A percentile compares a stretch with the other conserved stretches of the same genome.
phyloP scores from a whole-genome alignment of 2,113 vertebrate genomes.

The Chloroceryle aenea region DNA sequence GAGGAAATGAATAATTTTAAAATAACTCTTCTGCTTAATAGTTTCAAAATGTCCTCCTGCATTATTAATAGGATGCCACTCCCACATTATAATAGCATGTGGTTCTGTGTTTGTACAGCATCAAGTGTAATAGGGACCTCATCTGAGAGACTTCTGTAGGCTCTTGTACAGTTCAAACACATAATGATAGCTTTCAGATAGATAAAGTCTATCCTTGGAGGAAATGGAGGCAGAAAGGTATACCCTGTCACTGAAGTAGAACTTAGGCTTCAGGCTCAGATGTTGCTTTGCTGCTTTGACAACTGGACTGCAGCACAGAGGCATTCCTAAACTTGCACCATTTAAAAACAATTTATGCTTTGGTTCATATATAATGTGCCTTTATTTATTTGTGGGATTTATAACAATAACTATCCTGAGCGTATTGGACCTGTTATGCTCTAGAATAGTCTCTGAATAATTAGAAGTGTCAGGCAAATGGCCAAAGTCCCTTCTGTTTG shows the following conservation, averaged over 20 bases:
- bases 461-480: background rate
- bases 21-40: slow-evolving; percentile 9
- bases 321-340: background rate
- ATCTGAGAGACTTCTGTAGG: slow-evolving; percentile 8
- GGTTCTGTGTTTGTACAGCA: slow-evolving; percentile 26
- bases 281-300: background rate
- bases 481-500: background rate
- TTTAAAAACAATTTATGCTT: background rate
- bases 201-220: background rate
- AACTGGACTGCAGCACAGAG: background rate
- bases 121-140: slow-evolving; percentile 2
- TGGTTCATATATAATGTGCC: background rate
- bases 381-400: background rate
- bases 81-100: background rate
- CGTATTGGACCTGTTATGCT: background rate
- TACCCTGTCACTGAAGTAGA: background rate
- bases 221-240: background rate
- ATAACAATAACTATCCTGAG: background rate
- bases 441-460: background rate
- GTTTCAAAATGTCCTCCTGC: slow-evolving; percentile 9
- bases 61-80: slow-evolving; percentile 18
- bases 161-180: slow-evolving; percentile 21
- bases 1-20: slow-evolving; percentile 22
- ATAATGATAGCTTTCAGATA: background rate
- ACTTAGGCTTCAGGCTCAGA: background rate